phyloP scores from a whole-genome alignment of 2,888 invertebrate genomes.

The Heliconius ismenius region DNA sequence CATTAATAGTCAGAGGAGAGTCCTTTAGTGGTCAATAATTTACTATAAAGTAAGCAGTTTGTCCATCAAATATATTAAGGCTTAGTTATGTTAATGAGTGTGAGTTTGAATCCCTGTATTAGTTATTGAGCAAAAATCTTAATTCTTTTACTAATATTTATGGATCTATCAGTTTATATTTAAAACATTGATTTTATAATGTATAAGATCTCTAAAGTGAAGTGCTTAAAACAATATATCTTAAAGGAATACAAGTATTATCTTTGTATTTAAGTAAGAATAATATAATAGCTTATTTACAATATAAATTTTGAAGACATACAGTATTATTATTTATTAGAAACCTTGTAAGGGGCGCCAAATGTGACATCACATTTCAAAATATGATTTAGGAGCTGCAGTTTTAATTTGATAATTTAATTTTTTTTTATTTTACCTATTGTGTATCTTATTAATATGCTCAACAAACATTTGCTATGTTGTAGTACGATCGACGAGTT shows the following conservation, averaged over 20 bases:
- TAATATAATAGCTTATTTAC: conserved; percentile 18
- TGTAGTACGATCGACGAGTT: no score
- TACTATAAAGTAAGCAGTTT: background rate
- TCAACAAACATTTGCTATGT: no score
- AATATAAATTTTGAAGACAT: conserved; percentile 8
- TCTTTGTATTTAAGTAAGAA: background rate
- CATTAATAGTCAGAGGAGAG: background rate
- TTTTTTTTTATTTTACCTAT: no score
- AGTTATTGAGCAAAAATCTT: background rate
- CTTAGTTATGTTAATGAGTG: background rate
- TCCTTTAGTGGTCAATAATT: background rate
- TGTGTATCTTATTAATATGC: no score
- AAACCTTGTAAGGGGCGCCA: background rate
- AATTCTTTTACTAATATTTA: background rate
- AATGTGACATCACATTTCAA: no score
- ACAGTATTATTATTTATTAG: conserved; percentile 1
- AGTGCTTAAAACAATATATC: background rate
- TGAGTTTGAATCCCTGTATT: conserved; percentile 2
- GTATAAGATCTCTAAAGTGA: background rate
- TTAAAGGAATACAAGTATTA: conserved; percentile 1
- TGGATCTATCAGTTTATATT: background rate
- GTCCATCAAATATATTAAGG: background rate
- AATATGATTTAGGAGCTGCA: no score
- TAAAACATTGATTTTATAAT: background rate
- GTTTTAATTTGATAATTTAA: no score